These are phyloP conservation scores for Acanthornis magna DNA, from an alignment of 2,797 vertebrate genomes.

Conservation along the genomic window DNA sequence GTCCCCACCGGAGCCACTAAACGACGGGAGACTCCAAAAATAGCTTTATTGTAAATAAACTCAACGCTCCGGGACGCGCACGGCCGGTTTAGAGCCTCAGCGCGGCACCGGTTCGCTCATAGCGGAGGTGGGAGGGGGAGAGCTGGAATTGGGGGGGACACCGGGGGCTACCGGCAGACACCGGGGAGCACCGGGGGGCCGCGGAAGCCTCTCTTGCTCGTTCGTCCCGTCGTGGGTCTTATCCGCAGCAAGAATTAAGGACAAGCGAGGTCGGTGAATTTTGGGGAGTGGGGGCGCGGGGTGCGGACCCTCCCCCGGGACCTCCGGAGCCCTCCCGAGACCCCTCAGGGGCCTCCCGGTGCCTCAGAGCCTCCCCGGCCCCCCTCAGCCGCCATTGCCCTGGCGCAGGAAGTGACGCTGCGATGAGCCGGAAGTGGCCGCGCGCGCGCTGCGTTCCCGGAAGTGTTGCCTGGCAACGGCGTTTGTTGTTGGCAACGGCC, in stretches of 20 bases:
- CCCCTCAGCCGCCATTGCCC: not conserved
- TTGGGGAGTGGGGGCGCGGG: not conserved
- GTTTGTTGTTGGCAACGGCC: not conserved
- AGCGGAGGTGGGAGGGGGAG: too few species aligned
- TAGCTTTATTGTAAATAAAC: not conserved
- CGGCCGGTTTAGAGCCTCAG: not conserved
- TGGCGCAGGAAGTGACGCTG: accelerated
- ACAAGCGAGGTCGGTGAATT: not conserved
- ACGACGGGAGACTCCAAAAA: not conserved
- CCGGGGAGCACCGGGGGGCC: not conserved
- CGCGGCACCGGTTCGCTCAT: too few species aligned
- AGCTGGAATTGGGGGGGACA: not conserved
- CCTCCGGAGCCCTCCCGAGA: too few species aligned
- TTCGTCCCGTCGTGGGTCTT: not conserved
- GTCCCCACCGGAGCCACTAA: too few species aligned
- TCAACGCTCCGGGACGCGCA: not conserved
- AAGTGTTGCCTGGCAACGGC: not conserved
- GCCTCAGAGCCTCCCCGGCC: too few species aligned
- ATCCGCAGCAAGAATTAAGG: not conserved
- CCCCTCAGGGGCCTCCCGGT: not conserved
- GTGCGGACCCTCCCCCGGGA: too few species aligned
- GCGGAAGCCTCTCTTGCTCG: not conserved
- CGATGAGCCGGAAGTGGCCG: accelerated
- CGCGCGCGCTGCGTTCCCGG: accelerated
- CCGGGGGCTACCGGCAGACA: not conserved